phyloP scores from a whole-genome alignment of 1,140 invertebrate genomes.

The Hesperophylax magnus region DNA sequence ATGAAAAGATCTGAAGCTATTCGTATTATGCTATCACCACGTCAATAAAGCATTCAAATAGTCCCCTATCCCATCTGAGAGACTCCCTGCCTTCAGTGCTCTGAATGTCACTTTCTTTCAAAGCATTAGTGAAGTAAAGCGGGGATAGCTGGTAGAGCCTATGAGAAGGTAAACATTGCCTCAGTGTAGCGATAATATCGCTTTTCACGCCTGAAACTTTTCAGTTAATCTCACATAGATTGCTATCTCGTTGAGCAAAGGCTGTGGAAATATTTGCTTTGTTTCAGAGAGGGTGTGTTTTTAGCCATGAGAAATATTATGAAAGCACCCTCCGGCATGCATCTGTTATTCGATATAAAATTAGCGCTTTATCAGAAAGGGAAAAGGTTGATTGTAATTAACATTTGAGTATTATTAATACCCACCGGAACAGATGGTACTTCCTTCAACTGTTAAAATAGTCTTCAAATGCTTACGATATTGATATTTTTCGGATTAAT shows the following conservation, averaged over 20 bases:
- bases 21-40: constrained; percentile 21
- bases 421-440: background rate
- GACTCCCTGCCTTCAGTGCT: background rate
- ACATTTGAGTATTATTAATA: constrained; percentile 4
- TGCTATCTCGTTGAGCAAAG: constrained; percentile 45
- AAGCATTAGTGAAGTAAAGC: constrained; percentile 39
- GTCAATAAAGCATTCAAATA: constrained; percentile 26
- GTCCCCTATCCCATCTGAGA: constrained; percentile 18
- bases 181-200: constrained; percentile 40
- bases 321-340: constrained; percentile 34
- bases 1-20: constrained; percentile 23
- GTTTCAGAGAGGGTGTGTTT: constrained; percentile 42
- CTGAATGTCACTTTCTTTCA: constrained; percentile 38
- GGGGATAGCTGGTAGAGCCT: constrained; percentile 32
- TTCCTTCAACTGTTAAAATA: background rate
- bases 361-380: constrained; percentile 13
- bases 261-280: constrained; percentile 51
- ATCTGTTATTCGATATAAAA: constrained; percentile 40
- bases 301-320: constrained; percentile 37
- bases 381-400: constrained; percentile 24
- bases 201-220: constrained; percentile 42
- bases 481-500: too few species aligned
- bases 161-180: constrained; percentile 42
- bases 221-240: constrained; percentile 48
- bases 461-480: too few species aligned